phyloP scores from a whole-genome alignment of 2,113 vertebrate species.

The Catharus bicknelli region DNA sequence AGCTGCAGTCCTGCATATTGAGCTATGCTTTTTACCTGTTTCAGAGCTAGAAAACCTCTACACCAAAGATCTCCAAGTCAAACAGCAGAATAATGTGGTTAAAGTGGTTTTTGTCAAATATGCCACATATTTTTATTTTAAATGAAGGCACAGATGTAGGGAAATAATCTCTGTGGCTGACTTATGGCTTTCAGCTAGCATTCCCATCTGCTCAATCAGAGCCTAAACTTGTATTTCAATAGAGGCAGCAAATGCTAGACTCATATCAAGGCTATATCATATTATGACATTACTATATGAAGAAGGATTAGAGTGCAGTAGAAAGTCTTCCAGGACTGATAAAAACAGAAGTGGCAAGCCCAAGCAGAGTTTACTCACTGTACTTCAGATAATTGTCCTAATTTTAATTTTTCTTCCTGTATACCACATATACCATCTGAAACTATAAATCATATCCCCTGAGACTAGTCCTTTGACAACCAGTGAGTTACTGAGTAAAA shows the following conservation, averaged over 20 bases:
- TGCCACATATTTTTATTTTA: background rate
- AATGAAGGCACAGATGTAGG: background rate
- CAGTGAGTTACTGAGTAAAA: background rate
- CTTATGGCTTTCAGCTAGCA: background rate
- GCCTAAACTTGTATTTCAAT: background rate
- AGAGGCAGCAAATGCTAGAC: background rate
- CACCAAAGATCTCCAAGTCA: background rate
- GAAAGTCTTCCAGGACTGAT: background rate
- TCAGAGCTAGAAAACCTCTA: background rate
- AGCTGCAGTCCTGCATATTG: background rate
- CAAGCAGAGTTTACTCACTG: background rate
- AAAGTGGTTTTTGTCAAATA: background rate
- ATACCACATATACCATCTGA: background rate
- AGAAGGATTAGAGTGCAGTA: background rate
- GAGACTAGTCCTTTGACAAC: background rate
- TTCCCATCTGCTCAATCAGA: background rate
- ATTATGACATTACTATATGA: background rate
- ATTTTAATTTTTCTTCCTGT: conserved; percentile 1
- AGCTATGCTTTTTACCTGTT: background rate
- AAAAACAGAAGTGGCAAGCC: background rate
- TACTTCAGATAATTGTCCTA: background rate
- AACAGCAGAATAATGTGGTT: background rate
- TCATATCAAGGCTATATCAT: background rate
- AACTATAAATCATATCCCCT: background rate
- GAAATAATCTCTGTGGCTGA: background rate